Evolutionary conservation across 2,113 vertebrate genomes (phyloP).

Genomic region (Podiceps cristatus): DNA sequence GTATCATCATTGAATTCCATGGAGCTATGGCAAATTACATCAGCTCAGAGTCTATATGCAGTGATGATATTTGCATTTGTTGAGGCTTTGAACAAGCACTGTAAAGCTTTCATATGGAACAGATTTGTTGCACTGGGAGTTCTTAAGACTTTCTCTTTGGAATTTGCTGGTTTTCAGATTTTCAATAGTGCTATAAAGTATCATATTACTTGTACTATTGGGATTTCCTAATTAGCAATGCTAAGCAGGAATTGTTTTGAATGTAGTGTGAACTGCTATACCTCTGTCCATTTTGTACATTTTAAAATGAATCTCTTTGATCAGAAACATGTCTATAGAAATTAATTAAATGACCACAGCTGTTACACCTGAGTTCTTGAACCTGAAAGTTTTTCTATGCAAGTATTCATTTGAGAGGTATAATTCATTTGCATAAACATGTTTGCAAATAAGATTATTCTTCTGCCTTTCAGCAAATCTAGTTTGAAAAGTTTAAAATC

Average conservation of each 20-base stretch:
- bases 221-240: conserved; percentile 15
- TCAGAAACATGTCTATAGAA: conserved; percentile 5
- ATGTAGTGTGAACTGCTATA: not conserved
- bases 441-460: not conserved
- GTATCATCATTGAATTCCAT: not conserved
- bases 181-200: not conserved
- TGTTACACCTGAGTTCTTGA: conserved; percentile 9
- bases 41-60: not conserved
- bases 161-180: not conserved
- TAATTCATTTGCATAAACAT: not conserved
- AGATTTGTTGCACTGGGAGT: conserved; percentile 8
- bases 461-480: not conserved
- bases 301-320: conserved; percentile 24
- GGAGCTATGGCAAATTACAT: not conserved
- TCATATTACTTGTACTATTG: not conserved
- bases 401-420: not conserved
- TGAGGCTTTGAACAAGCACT: not conserved
- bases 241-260: conserved; percentile 13
- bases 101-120: not conserved
- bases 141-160: not conserved
- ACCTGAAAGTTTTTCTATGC: not conserved
- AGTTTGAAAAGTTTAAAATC: not conserved
- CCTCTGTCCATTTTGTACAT: not conserved
- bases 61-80: conserved; percentile 8
- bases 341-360: conserved; percentile 7